A percentile compares a stretch with the other conserved stretches of the same genome.
phyloP scores from a whole-genome alignment of 2,797 vertebrate genomes.

The Cuniculus paca region DNA sequence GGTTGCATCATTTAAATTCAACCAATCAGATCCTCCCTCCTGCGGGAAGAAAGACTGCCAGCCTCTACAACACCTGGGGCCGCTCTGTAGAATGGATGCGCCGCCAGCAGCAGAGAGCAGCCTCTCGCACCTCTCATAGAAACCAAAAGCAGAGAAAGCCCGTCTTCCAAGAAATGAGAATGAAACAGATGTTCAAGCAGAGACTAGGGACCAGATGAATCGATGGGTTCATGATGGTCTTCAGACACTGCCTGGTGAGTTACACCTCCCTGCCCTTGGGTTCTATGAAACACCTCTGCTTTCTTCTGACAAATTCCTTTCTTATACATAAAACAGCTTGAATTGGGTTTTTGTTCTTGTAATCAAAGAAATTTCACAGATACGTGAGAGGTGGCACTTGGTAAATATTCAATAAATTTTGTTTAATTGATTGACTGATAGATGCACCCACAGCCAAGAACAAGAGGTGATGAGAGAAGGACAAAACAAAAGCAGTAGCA shows the following conservation, averaged over 20 bases:
- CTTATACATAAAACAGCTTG: not conserved
- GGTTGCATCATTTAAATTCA: conserved; percentile 15
- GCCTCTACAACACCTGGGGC: not conserved
- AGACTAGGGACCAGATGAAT: not conserved
- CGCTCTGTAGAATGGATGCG: not conserved
- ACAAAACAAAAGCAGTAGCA: not conserved
- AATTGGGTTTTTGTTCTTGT: conserved; percentile 31
- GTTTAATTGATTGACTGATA: conserved; percentile 46
- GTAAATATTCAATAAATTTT: conserved; percentile 27
- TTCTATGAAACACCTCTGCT: not conserved
- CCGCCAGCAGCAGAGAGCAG: not conserved
- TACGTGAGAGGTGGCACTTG: not conserved
- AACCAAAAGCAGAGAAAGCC: not conserved
- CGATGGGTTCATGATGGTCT: not conserved
- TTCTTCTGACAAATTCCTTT: not conserved
- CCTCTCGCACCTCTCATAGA: not conserved
- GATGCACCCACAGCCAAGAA: not conserved
- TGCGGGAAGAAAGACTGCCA: not conserved
- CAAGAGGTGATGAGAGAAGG: not conserved
- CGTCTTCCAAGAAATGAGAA: conserved; percentile 53
- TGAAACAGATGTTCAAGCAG: conserved; percentile 8
- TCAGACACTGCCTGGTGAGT: not conserved
- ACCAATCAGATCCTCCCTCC: not conserved
- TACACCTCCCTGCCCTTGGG: not conserved
- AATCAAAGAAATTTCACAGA: conserved; percentile 32